phyloP scores from a whole-genome alignment of 1,140 invertebrate species.

The Nymphalis io region DNA sequence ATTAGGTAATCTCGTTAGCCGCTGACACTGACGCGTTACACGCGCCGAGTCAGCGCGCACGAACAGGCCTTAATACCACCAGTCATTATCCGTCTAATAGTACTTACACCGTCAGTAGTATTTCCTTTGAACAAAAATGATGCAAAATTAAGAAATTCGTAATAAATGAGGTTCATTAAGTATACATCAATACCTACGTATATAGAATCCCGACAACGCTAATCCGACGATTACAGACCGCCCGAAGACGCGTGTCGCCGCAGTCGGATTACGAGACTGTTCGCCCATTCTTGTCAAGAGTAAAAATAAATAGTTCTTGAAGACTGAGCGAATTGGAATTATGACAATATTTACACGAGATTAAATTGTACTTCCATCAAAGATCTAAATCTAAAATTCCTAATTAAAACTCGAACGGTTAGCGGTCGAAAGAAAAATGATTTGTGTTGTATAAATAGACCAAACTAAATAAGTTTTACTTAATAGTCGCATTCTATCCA shows the following conservation, averaged over 20 bases:
- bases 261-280: slow-evolving; percentile 11
- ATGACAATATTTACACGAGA: too few species aligned
- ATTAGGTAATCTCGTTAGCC: slow-evolving; percentile 49
- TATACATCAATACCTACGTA: neutral
- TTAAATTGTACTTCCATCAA: too few species aligned
- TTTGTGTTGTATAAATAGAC: too few species aligned
- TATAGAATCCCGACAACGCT: slow-evolving; percentile 6
- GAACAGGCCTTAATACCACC: neutral
- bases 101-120: too few species aligned
- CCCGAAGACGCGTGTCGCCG: neutral
- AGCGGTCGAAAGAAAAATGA: too few species aligned
- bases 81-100: neutral
- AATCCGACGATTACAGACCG: neutral
- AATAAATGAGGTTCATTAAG: neutral
- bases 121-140: neutral
- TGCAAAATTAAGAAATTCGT: neutral
- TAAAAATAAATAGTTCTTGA: neutral
- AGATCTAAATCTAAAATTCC: too few species aligned
- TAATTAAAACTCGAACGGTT: too few species aligned
- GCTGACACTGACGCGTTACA: slow-evolving; percentile 23
- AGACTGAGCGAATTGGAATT: neutral
- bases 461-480: too few species aligned
- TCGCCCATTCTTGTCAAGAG: neutral
- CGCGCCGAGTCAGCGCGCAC: slow-evolving; percentile 10
- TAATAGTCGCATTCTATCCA: too few species aligned